Evolutionary conservation across 2,797 vertebrate genomes (phyloP).

Genomic region (Microhierax caerulescens): DNA sequence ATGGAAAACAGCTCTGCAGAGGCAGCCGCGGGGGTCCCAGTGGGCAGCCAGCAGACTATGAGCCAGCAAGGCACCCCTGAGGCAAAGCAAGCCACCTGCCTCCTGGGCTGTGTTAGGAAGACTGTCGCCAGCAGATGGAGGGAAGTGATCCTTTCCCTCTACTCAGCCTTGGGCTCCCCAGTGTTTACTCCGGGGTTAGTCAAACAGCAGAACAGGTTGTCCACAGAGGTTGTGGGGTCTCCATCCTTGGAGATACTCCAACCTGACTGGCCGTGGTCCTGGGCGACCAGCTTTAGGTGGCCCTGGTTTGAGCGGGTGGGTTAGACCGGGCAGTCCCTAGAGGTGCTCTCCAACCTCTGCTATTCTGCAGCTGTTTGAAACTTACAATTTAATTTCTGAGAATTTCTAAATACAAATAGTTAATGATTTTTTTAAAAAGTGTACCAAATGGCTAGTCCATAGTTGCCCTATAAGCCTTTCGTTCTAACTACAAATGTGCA

Average conservation of each 20-base stretch:
- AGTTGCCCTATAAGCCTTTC: background rate
- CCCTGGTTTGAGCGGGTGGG: rapidly evolving
- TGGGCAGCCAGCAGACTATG: background rate
- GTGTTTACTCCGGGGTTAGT: background rate
- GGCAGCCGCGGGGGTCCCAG: background rate
- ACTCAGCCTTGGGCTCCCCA: background rate
- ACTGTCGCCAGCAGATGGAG: background rate
- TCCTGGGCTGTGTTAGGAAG: background rate
- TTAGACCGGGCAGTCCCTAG: background rate
- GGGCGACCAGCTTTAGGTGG: rapidly evolving
- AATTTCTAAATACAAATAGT: background rate
- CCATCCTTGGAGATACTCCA: background rate
- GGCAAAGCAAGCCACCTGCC: background rate
- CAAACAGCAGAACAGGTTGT: background rate
- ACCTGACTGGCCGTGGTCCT: rapidly evolving
- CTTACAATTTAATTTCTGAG: rapidly evolving
- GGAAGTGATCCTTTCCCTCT: background rate
- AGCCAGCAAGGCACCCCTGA: background rate
- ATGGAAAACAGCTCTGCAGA: background rate
- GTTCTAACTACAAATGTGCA: background rate
- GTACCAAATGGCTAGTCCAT: background rate
- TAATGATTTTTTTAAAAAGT: background rate
- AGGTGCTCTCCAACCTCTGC: background rate
- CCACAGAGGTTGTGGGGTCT: background rate
- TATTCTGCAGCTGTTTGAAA: background rate